Evolutionary conservation across 1,140 invertebrate species (phyloP), one percentile per base, ranked within the genome.

Genomic region (Oedothorax gibbosus): DNA sequence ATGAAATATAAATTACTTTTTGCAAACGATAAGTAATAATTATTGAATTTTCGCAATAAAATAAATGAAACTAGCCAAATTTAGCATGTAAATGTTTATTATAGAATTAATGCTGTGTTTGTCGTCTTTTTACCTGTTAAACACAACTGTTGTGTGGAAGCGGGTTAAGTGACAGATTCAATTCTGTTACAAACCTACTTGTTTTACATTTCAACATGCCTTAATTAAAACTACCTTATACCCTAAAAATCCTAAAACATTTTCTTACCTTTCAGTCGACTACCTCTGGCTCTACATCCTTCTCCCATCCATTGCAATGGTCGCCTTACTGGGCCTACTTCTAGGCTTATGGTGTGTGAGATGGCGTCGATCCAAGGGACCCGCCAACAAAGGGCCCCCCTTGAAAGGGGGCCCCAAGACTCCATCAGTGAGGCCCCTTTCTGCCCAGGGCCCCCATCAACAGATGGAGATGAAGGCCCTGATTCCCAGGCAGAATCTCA

Each of bases 391-490:
- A 35, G 35, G 35, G 35, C 77, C 86, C 15, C 64, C 71, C 8
- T 54, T 62, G 21, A 87, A 84, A 73, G 35, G 35, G 35, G 81
- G 71, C 66, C 10, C 49, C 18, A 86, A 83, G 49, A 21, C 51
- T 4, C 66, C 73, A 5, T 18, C 83, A 9, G 49, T 78, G 12
- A 14, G 86, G 12, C 86, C 86, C 9, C 12, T 84, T 10, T 79
- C 73, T 51, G 80, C 83, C 4, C 85, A 77, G 68, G 78, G 64
- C 11, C 51, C 78, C 21, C 35, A 87, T 51, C 75, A 78, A 54
- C 71, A 80, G 62, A 87, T 96, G 88, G 96, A 97, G 91, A 93
- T 96, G 92, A 95, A 93, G 88, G 71, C 82, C 2, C 90, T 96
- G 49, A 88, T 96, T 71, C 92, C 94, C 1, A 93, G 93, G 76